Conservation (phyloP, 2,888 invertebrate genomes). For the Cataglyphis cursor region DNA sequence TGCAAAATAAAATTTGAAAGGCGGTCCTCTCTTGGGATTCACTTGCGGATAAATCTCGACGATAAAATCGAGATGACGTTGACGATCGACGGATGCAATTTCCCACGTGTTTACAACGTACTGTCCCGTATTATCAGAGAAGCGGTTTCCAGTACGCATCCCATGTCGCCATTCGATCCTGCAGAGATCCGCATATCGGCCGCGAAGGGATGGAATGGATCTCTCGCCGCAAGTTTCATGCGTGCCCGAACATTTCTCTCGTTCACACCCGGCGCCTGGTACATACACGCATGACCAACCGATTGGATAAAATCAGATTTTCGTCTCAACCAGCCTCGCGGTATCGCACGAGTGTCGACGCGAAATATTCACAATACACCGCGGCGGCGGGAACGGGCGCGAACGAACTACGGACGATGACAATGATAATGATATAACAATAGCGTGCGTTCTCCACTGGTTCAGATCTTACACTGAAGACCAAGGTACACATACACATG, state of each 20-base stretch:
- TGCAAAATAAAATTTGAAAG: neutral
- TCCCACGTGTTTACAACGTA: constrained; percentile 76
- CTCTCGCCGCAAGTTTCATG: constrained; percentile 25
- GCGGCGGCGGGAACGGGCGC: constrained; percentile 67
- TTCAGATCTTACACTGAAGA: constrained; percentile 87
- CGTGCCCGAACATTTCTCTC: constrained; percentile 48
- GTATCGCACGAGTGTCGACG: constrained; percentile 19
- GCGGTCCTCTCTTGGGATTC: neutral
- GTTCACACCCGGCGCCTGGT: constrained; percentile 29
- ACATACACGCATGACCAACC: constrained; percentile 14
- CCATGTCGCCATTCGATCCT: constrained; percentile 66
- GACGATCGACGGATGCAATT: constrained; percentile 51
- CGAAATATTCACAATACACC: constrained; percentile 63
- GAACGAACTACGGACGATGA: constrained; percentile 78
- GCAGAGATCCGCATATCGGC: constrained; percentile 53
- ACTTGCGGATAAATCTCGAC: neutral
- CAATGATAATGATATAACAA: constrained; percentile 86
- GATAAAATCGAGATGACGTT: neutral
- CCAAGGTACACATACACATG: constrained; percentile 86
- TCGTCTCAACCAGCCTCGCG: constrained; percentile 25
- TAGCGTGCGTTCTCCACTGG: constrained; percentile 87
- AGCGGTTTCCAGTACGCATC: constrained; percentile 63
- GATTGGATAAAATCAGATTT: constrained; percentile 26
- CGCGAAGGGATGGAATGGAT: constrained; percentile 30
- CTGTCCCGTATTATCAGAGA: constrained; percentile 74